These are phyloP conservation scores for Mythimna albipuncta DNA, from an alignment of 2,888 invertebrate genomes.

Conservation along the genomic window DNA sequence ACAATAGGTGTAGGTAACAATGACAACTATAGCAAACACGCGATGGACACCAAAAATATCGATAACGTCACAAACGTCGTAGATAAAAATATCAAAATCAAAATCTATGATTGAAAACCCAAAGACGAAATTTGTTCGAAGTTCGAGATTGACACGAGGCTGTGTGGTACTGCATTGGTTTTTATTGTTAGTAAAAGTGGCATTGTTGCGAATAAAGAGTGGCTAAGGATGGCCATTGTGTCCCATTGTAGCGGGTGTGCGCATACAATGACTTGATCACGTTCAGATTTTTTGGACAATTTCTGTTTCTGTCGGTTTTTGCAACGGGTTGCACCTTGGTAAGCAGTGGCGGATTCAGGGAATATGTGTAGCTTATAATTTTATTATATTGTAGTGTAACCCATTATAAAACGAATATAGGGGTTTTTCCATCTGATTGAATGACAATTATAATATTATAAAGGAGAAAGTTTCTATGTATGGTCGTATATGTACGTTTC, in stretches of 20 bases:
- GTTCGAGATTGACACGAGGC: constrained; percentile 46
- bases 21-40: constrained; percentile 89
- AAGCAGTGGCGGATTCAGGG: constrained; percentile 74
- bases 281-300: constrained; percentile 90
- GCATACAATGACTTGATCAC: constrained; percentile 86
- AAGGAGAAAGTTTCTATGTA: too few relatives aligned
- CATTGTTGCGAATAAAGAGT: constrained; percentile 87
- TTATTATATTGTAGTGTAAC: neutral
- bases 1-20: constrained; percentile 90
- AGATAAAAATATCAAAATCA: constrained; percentile 12
- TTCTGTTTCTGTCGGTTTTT: constrained; percentile 87
- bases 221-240: constrained; percentile 89
- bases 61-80: constrained; percentile 63
- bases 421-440: neutral
- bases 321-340: constrained; percentile 90
- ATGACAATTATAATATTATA: neutral
- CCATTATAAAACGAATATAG: neutral
- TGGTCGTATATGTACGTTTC: too few relatives aligned
- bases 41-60: constrained; percentile 72
- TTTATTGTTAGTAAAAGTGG: constrained; percentile 86
- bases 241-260: constrained; percentile 89
- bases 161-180: constrained; percentile 47
- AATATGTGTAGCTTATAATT: neutral
- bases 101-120: constrained; percentile 9
- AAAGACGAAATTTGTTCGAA: constrained; percentile 54